Percentiles rank a stretch among this genome's conserved stretches.
Conservation (phyloP, 2,888 invertebrate genomes). For the Stenichneumon culpator region DNA sequence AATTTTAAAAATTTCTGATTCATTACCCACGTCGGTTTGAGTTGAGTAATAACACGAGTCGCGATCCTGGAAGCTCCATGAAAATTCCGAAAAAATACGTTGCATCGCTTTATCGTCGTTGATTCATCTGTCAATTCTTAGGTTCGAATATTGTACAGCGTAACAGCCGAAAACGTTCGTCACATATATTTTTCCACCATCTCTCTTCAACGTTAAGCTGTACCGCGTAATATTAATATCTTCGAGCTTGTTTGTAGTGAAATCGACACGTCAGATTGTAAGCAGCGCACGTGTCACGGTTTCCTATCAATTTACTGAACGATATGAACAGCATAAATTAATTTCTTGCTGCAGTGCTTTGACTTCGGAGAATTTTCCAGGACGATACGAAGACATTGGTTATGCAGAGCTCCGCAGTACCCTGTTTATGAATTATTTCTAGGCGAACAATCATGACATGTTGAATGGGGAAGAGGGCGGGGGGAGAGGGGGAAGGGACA, state of each 20-base stretch:
- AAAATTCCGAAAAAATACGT: background rate
- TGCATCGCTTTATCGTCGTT: background rate
- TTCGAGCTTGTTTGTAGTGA: background rate
- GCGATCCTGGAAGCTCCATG: background rate
- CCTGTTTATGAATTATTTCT: conserved; percentile 1
- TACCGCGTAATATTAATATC: too few species aligned
- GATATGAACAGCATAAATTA: too few species aligned
- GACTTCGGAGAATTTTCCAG: background rate
- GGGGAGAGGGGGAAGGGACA: background rate
- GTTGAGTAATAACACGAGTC: conserved; percentile 5
- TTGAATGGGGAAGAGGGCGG: conserved; percentile 11
- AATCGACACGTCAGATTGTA: background rate
- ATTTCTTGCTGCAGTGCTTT: background rate
- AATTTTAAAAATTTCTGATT: conserved; percentile 49
- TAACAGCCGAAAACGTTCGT: background rate
- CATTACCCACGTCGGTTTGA: background rate
- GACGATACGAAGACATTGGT: background rate
- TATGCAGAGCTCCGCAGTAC: background rate
- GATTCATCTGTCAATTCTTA: too few species aligned
- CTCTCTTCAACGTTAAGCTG: background rate
- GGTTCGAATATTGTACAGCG: background rate
- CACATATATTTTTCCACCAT: background rate
- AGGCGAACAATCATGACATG: conserved; percentile 16
- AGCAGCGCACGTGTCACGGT: background rate
- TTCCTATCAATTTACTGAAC: background rate